Evolutionary conservation across 2,888 invertebrate genomes (phyloP), one percentile per base, ranked within the genome.

Genomic region (Argyresthia goedartella): DNA sequence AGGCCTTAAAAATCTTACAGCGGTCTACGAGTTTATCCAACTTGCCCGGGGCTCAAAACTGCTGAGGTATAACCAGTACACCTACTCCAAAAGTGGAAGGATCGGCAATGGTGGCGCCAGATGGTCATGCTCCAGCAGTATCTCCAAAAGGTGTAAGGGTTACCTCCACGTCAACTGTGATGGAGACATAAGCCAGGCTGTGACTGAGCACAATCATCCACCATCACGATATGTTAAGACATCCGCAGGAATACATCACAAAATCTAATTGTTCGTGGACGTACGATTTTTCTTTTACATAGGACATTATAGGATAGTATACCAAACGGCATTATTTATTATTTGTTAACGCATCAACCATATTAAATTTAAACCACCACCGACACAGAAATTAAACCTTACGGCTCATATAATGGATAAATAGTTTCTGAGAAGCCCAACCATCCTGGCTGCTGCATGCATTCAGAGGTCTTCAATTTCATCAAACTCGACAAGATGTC

Each of bases 41-140:
- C 15, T 44, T 15, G 16, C 4, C 44, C 33, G 25, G 1, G 50
- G 51, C 1, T 35, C 49, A 8, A 10, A 10, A n/a, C 47, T 53
- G 8, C 34, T 51, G 13, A 25, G 50, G 14, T 16, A 14, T 13
- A 34, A 47, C 44, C 16, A 42, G 10, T 42, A 51, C 13, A 16
- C 50, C 0, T 25, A 25, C 2, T 25, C 13, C 35, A 50, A 25
- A 25, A 51, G 45, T 25, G 14, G 43, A 14, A 8, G 6, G 7
- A 8, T 42, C 16, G 15, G 35, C 1, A 11, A 35, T 4, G 47
- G 48, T 11, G 50, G 42, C 2, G 13, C 16, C 36, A 13, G 53
- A 34, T 48, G 49, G 35, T 43, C 15, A 4, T 53, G 53, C 35
- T 53, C 53, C n/a, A 41, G 39, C 33, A 42, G 8, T 10, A 8